Evolutionary conservation across 2,888 invertebrate species (phyloP).

Genomic region (Pseudococcus viburni): DNA sequence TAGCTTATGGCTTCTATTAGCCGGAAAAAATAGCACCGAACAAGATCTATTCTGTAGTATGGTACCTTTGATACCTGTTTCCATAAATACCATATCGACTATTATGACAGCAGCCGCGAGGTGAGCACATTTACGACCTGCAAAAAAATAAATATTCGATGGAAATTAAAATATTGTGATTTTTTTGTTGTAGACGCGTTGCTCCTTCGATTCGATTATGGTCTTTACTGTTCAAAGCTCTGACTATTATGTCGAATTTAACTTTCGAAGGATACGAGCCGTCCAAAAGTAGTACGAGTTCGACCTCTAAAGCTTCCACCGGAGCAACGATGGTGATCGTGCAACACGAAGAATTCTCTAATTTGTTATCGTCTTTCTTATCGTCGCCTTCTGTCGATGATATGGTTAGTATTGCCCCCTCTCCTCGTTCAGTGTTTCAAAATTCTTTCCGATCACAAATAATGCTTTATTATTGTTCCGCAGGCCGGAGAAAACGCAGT

Average conservation of each 20-base stretch:
- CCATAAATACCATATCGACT: conserved; percentile 49
- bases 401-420: conserved; percentile 67
- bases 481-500: conserved; percentile 59
- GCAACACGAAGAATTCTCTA: conserved; percentile 53
- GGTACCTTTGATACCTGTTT: conserved; percentile 62
- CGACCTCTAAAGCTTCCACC: not conserved
- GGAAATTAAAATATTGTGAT: not conserved
- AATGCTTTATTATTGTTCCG: not conserved
- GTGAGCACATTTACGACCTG: conserved; percentile 8
- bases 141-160: not conserved
- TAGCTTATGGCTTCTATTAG: conserved; percentile 58
- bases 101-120: conserved; percentile 57
- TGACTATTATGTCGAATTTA: conserved; percentile 82
- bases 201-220: conserved; percentile 82
- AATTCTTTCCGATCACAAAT: too few species aligned
- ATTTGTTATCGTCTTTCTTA: conserved; percentile 56
- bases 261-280: conserved; percentile 70
- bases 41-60: conserved; percentile 59
- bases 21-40: conserved; percentile 31
- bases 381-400: conserved; percentile 62
- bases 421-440: too few species aligned
- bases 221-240: conserved; percentile 83
- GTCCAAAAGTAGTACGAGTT: conserved; percentile 4
- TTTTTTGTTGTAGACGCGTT: conserved; percentile 72
- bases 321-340: conserved; percentile 43